A percentile compares a stretch with the other conserved stretches of the same genome.
These are phyloP conservation scores for Phenganax stokvisi DNA, from an alignment of 92 coral and sea anemone species.

Conservation along the genomic window DNA sequence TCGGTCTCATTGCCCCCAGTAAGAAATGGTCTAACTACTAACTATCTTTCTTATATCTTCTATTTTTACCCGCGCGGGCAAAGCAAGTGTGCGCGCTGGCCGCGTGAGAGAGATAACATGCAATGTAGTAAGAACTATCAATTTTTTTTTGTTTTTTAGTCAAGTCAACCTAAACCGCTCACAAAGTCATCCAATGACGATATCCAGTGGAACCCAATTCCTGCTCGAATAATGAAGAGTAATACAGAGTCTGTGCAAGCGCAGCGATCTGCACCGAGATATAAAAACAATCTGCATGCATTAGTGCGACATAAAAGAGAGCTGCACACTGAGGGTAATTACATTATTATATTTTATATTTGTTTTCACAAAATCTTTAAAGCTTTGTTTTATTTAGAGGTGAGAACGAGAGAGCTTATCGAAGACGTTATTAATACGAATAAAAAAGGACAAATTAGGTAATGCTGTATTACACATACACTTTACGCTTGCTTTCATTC, in stretches of 20 bases:
- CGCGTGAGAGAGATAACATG: not conserved
- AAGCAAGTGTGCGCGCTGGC: not conserved
- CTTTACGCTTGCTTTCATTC: too few species aligned
- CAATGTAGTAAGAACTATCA: not conserved
- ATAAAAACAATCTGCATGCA: conserved; percentile 66
- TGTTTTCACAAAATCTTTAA: not conserved
- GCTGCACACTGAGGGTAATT: conserved; percentile 71
- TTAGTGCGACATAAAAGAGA: conserved; percentile 88
- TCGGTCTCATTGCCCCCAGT: conserved; percentile 23
- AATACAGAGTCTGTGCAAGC: conserved; percentile 46
- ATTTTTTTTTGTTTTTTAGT: not conserved
- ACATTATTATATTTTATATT: not conserved
- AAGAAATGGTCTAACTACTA: not conserved
- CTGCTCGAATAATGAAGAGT: conserved; percentile 5
- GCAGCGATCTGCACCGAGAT: conserved; percentile 67
- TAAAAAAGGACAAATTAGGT: conserved; percentile 29
- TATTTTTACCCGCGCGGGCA: not conserved
- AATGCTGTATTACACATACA: not conserved
- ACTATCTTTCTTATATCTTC: not conserved
- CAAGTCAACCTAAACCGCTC: not conserved
- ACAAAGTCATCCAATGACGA: conserved; percentile 12
- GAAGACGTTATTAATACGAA: conserved; percentile 16
- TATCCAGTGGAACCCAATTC: conserved; percentile 18
- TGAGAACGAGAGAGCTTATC: conserved; percentile 21
- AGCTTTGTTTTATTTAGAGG: conserved; percentile 8